Evolutionary conservation across 2,113 vertebrate genomes (phyloP), one percentile per base, ranked within the genome.

Genomic region (Mormoops blainvillei): DNA sequence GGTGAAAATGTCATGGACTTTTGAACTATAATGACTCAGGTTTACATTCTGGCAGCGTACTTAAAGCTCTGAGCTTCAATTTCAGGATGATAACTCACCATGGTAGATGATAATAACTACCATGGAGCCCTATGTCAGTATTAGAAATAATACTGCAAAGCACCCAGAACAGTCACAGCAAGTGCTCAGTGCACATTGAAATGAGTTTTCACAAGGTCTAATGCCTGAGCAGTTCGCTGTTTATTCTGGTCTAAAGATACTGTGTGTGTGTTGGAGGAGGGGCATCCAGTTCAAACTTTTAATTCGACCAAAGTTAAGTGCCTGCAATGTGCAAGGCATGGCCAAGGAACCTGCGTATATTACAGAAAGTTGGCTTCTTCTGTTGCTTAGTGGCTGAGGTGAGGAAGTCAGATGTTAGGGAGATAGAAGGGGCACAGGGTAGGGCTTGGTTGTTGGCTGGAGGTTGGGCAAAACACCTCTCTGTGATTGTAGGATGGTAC

Each of bases 391-490:
- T n/a, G 36, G 31, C 67, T 2, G n/a, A 65, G 28, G 18, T 76
- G 22, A 18, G 26, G 48, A 36, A 70, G 33, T 50, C 43, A 33
- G 19, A 26, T 1, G 22, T 36, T 26, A 26, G 11, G 11, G 20
- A 14, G 2, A 73, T 1, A 50, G 19, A 1, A 4, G 0, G 70
- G 38, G 13, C 41, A 11, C 36, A 2, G 12, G 2, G 22, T 3
- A 28, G 28, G 33, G 41, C 22, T 43, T 3, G 6, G 36, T 13
- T 11, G 36, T 13, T 0, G 4, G 54, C 16, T 24, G 16, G 22
- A 33, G 7, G 26, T 28, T 2, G 7, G 6, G 8, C 8, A 4
- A 15, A 50, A n/a, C 6, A 13, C 31, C 0, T 78, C 45, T 18
- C 50, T 11, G 26, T 58, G 45, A 7, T 6, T 10, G n/a, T 10